Evolutionary conservation across 2,888 invertebrate species (phyloP).

Genomic region (Candidula unifasciata): DNA sequence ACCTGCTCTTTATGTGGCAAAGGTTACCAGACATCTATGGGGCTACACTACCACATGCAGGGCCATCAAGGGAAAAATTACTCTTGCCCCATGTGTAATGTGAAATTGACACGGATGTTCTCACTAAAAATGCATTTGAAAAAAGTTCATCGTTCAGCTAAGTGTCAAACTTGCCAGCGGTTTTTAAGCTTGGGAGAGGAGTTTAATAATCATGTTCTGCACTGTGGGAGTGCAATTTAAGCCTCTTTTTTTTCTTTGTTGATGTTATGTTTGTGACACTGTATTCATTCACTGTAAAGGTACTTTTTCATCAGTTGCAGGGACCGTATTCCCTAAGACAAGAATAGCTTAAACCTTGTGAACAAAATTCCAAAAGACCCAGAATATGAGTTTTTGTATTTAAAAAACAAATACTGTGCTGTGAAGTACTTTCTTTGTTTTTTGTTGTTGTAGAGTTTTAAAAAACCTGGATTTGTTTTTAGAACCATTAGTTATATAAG

Average conservation of each 20-base stretch:
- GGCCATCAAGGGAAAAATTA: conserved; percentile 44
- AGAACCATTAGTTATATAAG: too few species aligned
- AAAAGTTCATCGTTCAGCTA: conserved; percentile 35
- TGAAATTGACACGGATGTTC: conserved; percentile 38
- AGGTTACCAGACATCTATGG: conserved; percentile 42
- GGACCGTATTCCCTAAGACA: too few species aligned
- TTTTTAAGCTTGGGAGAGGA: conserved; percentile 26
- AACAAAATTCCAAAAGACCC: too few species aligned
- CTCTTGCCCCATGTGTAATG: conserved; percentile 44
- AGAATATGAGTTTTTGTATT: too few species aligned
- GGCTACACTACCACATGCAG: conserved; percentile 38
- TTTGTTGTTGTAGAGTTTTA: too few species aligned
- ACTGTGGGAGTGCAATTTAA: conserved; percentile 36
- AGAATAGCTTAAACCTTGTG: too few species aligned
- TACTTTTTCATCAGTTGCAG: too few species aligned
- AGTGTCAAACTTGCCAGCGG: conserved; percentile 24
- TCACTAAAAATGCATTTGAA: conserved; percentile 36
- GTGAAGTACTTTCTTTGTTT: background rate
- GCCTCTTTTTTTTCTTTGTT: background rate
- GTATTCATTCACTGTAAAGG: too few species aligned
- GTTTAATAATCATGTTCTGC: conserved; percentile 36
- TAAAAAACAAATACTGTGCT: too few species aligned
- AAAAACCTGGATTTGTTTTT: too few species aligned
- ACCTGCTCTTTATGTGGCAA: conserved; percentile 45
- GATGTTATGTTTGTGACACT: background rate